Evolutionary conservation across 2,888 invertebrate species (phyloP).

Genomic region (Microctonus hyperodae): DNA sequence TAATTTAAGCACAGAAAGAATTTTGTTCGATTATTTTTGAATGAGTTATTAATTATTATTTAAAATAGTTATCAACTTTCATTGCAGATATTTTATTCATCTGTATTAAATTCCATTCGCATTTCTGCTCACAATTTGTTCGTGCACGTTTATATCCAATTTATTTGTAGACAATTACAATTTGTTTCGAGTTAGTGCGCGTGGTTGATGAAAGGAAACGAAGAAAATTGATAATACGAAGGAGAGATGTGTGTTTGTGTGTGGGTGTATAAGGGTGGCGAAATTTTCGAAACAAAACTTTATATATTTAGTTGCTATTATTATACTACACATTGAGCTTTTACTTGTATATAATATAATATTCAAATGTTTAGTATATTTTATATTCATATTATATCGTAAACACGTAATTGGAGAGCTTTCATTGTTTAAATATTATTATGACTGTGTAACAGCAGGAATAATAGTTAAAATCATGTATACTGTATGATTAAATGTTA

Average conservation of each 20-base stretch:
- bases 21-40: too few relatives aligned
- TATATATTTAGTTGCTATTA: too few relatives aligned
- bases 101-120: background rate
- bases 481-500: too few relatives aligned
- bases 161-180: conserved; percentile 2
- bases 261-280: too few relatives aligned
- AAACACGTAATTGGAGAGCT: background rate
- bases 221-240: conserved; percentile 15
- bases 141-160: background rate
- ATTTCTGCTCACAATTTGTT: background rate
- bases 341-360: too few relatives aligned
- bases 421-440: background rate
- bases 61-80: background rate
- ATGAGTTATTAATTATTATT: too few relatives aligned
- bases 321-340: too few relatives aligned
- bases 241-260: background rate
- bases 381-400: background rate
- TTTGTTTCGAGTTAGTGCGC: background rate
- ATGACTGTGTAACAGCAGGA: background rate
- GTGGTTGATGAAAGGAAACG: conserved; percentile 1
- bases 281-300: too few relatives aligned
- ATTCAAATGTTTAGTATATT: background rate
- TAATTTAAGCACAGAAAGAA: too few relatives aligned
- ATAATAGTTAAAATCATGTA: too few relatives aligned
- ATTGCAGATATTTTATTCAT: background rate